phyloP scores from a whole-genome alignment of 1,140 invertebrate genomes.

The Cydia pomonella region DNA sequence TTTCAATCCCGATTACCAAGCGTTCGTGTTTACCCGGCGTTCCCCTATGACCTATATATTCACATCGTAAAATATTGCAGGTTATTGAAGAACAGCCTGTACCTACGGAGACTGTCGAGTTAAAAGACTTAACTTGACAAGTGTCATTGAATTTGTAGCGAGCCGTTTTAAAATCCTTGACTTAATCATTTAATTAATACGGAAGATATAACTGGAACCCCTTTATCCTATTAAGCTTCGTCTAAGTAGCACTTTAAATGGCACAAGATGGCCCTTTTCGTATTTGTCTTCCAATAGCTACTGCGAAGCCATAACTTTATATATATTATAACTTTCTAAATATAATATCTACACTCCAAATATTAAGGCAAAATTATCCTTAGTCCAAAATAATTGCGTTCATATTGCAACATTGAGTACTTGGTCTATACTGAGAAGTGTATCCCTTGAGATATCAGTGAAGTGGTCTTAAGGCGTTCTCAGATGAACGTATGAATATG shows the following conservation, averaged over 20 bases:
- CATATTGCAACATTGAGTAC: not conserved
- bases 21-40: no score
- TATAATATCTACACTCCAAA: not conserved
- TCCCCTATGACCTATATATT: no score
- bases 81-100: no score
- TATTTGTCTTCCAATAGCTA: conserved; percentile 1
- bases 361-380: not conserved
- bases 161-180: no score
- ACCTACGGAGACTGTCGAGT: no score
- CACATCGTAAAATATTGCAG: no score
- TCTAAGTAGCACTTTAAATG: not conserved
- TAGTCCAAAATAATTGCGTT: not conserved
- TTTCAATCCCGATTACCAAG: no score
- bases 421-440: not conserved
- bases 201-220: not conserved
- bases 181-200: not conserved
- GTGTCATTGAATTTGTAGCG: no score
- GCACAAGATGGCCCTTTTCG: not conserved
- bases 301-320: not conserved
- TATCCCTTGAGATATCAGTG: not conserved
- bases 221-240: not conserved
- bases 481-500: conserved; percentile 1
- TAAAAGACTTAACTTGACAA: no score
- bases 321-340: not conserved
- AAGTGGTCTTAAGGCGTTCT: conserved; percentile 5